Conservation (phyloP, 2,888 invertebrate genomes). For the Phania funesta region DNA sequence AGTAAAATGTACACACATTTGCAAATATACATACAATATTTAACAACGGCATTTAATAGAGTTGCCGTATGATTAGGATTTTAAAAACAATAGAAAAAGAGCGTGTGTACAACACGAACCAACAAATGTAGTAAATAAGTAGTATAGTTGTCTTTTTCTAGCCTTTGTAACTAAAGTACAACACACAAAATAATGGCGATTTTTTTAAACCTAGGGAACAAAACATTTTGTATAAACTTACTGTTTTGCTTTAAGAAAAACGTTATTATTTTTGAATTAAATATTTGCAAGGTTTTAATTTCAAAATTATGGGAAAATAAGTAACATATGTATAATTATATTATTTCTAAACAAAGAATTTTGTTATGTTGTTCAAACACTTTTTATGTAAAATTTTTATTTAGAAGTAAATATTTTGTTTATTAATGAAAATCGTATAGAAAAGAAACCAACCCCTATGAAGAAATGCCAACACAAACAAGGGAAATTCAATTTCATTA, state of each 20-base stretch:
- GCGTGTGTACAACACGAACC: slow-evolving; percentile 1
- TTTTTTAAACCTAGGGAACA: not conserved
- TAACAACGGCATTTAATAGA: not conserved
- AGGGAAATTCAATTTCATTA: slow-evolving; percentile 16
- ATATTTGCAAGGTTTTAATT: slow-evolving; percentile 42
- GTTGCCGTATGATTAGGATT: slow-evolving; percentile 33
- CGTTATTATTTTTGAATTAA: slow-evolving; percentile 47
- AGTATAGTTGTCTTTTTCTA: slow-evolving; percentile 16
- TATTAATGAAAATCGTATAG: not conserved
- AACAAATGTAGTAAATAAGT: not conserved
- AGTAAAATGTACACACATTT: not conserved
- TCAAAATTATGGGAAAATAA: slow-evolving; percentile 57
- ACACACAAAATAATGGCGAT: not conserved
- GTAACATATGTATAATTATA: too few relatives aligned
- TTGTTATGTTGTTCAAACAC: too few relatives aligned
- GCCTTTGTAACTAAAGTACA: not conserved
- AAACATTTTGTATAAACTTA: slow-evolving; percentile 1
- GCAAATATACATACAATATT: not conserved
- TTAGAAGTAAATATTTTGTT: not conserved
- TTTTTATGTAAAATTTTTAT: too few relatives aligned
- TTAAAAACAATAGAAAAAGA: slow-evolving; percentile 13
- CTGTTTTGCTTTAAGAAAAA: slow-evolving; percentile 9
- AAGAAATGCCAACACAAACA: slow-evolving; percentile 16
- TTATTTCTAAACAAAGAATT: too few relatives aligned
- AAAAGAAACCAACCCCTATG: slow-evolving; percentile 22